Conservation (phyloP, 2,888 invertebrate species). For the Thecocarcelia acutangulata region DNA sequence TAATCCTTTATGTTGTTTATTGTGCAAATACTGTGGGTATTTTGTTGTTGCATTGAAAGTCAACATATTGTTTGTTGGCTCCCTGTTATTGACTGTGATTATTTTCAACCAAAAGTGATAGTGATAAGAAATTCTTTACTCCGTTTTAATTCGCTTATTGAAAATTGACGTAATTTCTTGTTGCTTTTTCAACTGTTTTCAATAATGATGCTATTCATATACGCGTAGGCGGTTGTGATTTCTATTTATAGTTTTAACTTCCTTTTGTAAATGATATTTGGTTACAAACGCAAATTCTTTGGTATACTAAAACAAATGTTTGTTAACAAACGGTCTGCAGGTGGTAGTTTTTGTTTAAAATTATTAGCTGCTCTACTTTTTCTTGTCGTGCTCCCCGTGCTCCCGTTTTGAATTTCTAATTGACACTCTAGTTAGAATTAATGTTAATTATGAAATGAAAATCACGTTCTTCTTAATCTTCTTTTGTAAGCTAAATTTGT, state of each 20-base stretch:
- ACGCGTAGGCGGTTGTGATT: constrained; percentile 42
- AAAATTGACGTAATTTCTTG: constrained; percentile 48
- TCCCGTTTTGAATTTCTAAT: constrained; percentile 32
- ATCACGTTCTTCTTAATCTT: constrained; percentile 34
- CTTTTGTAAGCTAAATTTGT: neutral
- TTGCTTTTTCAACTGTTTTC: constrained; percentile 18
- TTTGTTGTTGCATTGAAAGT: constrained; percentile 51
- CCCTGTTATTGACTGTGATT: constrained; percentile 18
- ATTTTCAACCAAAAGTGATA: constrained; percentile 24
- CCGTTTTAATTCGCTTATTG: neutral
- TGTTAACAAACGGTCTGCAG: constrained; percentile 26
- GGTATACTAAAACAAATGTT: constrained; percentile 58
- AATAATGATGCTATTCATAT: constrained; percentile 40
- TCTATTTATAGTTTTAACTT: constrained; percentile 32
- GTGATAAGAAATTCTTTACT: constrained; percentile 15
- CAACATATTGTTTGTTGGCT: constrained; percentile 59
- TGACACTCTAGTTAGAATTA: constrained; percentile 49
- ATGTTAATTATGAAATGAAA: constrained; percentile 41
- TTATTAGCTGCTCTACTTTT: constrained; percentile 61
- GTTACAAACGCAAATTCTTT: constrained; percentile 56
- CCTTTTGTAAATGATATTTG: constrained; percentile 8
- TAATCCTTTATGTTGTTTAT: constrained; percentile 35
- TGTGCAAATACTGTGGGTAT: constrained; percentile 47
- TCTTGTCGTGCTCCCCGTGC: constrained; percentile 18
- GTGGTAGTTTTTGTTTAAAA: constrained; percentile 1